These are phyloP conservation scores for Pristionchus mayeri DNA, from an alignment of 2,888 invertebrate species.

Conservation along the genomic window DNA sequence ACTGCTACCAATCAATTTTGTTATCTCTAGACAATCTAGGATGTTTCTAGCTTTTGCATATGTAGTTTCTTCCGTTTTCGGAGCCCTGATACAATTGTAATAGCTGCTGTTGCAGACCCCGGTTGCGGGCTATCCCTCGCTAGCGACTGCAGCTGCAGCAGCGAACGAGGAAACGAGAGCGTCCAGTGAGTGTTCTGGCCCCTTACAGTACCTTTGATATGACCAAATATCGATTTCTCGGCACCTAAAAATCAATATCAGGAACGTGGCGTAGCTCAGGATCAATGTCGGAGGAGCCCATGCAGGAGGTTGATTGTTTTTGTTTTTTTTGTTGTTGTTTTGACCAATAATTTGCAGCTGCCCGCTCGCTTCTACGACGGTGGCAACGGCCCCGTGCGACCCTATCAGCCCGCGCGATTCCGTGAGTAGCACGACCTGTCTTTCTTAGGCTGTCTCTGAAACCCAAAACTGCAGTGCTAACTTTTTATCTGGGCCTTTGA, in stretches of 20 bases:
- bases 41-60: too few species aligned
- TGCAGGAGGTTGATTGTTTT: constrained; percentile 11
- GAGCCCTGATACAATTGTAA: too few species aligned
- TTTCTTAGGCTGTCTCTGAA: too few species aligned
- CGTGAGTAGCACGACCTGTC: too few species aligned
- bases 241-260: too few species aligned
- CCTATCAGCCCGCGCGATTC: constrained; percentile 50
- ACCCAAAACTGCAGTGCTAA: too few species aligned
- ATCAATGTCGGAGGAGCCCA: constrained; percentile 41
- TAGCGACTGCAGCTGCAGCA: constrained; percentile 49
- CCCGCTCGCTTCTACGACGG: constrained; percentile 65
- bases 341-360: constrained; percentile 49
- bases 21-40: too few species aligned
- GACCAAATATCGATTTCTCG: too few species aligned
- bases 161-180: constrained; percentile 51
- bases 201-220: too few species aligned
- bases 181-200: constrained; percentile 9
- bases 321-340: not conserved
- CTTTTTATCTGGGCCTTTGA: too few species aligned
- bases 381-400: constrained; percentile 39
- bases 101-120: not conserved
- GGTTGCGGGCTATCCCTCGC: constrained; percentile 34
- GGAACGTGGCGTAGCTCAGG: constrained; percentile 47
- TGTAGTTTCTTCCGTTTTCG: too few species aligned
- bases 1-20: too few species aligned